phyloP scores from a whole-genome alignment of 2,888 invertebrate species.

The Euplagia quadripunctaria region DNA sequence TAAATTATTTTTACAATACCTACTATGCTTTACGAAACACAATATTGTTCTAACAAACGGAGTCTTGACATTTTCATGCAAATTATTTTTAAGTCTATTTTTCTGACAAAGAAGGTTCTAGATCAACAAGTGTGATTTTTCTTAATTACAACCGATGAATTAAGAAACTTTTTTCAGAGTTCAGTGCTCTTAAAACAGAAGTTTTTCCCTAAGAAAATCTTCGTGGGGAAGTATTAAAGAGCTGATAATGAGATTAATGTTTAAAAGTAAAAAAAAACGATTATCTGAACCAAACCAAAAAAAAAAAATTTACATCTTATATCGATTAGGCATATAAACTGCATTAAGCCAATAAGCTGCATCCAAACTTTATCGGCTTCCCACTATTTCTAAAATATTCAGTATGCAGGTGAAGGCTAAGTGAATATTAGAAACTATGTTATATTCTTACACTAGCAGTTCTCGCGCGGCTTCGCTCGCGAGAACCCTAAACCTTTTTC shows the following conservation, averaged over 20 bases:
- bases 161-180: too few relatives aligned
- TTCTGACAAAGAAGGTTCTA: neutral
- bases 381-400: neutral
- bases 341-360: neutral
- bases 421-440: neutral
- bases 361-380: neutral
- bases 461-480: too few relatives aligned
- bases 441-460: neutral
- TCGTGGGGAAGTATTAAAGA: neutral
- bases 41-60: constrained; percentile 2
- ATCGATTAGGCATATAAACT: neutral
- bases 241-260: neutral
- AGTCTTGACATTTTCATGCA: constrained; percentile 4
- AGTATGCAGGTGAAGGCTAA: neutral
- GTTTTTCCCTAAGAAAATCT: neutral
- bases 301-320: too few relatives aligned
- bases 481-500: too few relatives aligned
- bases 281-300: too few relatives aligned
- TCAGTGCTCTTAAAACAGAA: neutral
- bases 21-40: constrained; percentile 1
- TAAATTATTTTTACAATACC: neutral
- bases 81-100: neutral
- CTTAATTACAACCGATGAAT: neutral
- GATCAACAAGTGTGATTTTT: neutral
- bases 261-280: neutral